Evolutionary conservation across 2,888 invertebrate genomes (phyloP), one percentile per base, ranked within the genome.

Genomic region (Drosophila kambysellisi): DNA sequence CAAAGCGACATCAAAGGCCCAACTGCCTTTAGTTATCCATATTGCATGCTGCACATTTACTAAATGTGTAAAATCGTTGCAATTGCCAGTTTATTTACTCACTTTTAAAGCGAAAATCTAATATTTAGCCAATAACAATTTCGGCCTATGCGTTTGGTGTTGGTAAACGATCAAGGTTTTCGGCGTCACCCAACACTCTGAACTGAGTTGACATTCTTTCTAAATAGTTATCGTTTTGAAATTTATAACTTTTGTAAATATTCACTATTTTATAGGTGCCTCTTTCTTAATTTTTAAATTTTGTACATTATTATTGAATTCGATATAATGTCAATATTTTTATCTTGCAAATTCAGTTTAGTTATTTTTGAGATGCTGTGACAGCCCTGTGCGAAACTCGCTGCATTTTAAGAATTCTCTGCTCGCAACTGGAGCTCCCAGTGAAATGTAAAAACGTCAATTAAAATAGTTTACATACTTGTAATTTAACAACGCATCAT

Each of bases 101-200:
- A 89, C 85, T 82, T 87, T 89, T 73, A 60, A 56, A 69, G 70
- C 66, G 48, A 76, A 73, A 68, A 76, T 88, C 74, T 72, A 52
- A 77, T 69, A 70, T 76, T 82, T 79, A 73, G 69, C 70, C 76
- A 87, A 85, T 74, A 89, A 89, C 85, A 89, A 83, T 53, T 60
- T 76, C 62, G 73, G 82, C 67, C 64, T 66, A 46, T 62, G 62
- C 46, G 68, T 39, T 65, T 57, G 59, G 86, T 83, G 83, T 79
- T 83, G 83, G 41, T 53, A 73, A 84, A 54, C 82, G 79, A 33
- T 53, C 60, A 33, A 12, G 17, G 15, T 17, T 25, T 51, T 8
- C n/a, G 4, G 8, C 3, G 20, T n/a, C 46, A 25, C 7, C 12
- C 43, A 80, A 29, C 66, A 71, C 76, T 72, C 0, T 2, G 1